Conservation (phyloP, 2,113 vertebrate species). For the Tachysurus fulvidraco region DNA sequence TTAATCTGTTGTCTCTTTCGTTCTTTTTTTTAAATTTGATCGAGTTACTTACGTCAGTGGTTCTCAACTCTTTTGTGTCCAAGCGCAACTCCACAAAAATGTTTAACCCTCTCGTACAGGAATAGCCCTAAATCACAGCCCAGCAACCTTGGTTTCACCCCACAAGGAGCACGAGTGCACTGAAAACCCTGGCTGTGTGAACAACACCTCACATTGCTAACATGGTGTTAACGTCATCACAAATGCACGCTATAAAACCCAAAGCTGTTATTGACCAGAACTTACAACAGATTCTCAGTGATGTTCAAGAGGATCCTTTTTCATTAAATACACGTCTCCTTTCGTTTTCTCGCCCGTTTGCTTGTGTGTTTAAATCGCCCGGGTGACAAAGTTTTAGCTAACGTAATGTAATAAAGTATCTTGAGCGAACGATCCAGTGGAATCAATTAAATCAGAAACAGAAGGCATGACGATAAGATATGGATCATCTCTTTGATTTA, state of each 20-base stretch:
- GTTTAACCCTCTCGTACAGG: background rate
- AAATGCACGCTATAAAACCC: background rate
- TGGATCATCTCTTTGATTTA: background rate
- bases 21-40: background rate
- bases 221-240: background rate
- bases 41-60: background rate
- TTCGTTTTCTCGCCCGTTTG: no score
- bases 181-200: background rate
- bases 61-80: background rate
- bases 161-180: background rate
- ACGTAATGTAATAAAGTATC: background rate
- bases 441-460: background rate
- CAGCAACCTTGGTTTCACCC: background rate
- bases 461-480: background rate
- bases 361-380: no score
- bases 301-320: background rate
- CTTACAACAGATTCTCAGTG: background rate
- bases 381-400: background rate
- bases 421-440: background rate
- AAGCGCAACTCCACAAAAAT: background rate
- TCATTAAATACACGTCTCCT: background rate
- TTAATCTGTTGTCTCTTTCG: background rate
- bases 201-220: background rate
- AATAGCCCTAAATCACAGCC: background rate
- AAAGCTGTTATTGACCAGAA: background rate